Conservation (phyloP, 2,797 vertebrate species). For the Xenopus petersii region DNA sequence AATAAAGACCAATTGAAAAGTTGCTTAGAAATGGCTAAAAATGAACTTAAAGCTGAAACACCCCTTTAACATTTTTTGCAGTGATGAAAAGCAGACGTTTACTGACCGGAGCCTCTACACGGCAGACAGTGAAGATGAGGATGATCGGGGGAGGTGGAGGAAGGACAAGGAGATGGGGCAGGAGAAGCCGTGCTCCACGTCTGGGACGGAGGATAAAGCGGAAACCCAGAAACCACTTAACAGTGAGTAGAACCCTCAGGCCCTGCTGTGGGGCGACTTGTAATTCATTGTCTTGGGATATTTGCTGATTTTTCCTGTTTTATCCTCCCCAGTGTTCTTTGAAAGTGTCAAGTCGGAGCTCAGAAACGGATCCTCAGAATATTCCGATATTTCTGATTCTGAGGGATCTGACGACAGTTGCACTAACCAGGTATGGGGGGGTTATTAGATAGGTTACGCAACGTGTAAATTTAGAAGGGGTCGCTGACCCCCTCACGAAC, state of each 20-base stretch:
- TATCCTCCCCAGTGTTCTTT: conserved; percentile 68
- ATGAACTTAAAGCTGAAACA: no score
- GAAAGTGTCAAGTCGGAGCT: conserved; percentile 87
- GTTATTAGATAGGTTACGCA: no score
- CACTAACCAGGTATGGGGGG: conserved; percentile 74
- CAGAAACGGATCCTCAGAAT: conserved; percentile 83
- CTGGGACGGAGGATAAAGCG: conserved; percentile 57
- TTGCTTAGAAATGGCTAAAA: no score
- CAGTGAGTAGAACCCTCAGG: conserved; percentile 59
- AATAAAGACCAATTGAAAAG: no score
- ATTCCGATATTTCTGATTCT: conserved; percentile 83
- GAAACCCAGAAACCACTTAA: conserved; percentile 69
- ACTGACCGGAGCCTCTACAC: conserved; percentile 71
- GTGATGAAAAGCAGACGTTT: conserved; percentile 78
- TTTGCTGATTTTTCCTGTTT: not conserved
- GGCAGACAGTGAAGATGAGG: conserved; percentile 73
- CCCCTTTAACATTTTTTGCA: conserved; percentile 50
- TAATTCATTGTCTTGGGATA: not conserved
- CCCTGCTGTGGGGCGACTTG: not conserved
- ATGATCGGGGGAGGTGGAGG: conserved; percentile 61
- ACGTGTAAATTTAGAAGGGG: no score
- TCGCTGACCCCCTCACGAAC: no score
- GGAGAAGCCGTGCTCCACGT: conserved; percentile 67
- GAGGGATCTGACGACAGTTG: conserved; percentile 85
- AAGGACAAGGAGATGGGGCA: conserved; percentile 60